Evolutionary conservation across 1,140 invertebrate genomes (phyloP), one percentile per base, ranked within the genome.

Genomic region (Neotoxoptera formosana): DNA sequence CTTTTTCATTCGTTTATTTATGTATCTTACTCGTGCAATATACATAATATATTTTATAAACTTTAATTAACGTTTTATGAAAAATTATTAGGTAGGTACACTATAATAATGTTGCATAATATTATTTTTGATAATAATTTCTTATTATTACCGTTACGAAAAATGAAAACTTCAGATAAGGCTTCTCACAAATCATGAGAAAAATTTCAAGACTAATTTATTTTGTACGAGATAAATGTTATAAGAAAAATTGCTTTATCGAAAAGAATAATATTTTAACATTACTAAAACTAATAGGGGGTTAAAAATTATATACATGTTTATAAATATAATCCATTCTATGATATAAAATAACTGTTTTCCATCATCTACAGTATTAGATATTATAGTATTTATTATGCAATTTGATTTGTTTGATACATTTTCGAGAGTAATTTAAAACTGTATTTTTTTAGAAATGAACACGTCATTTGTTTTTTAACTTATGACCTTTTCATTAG

Each of bases 401-500:
- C 9, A 30, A 60, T 67, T 67, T 14, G 4, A 67, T n/a, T 14
- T 30, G 11, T 67, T n/a, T 67, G 1, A 14, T 67, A 67, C 11
- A 67, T n/a, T 67, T 67, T 30, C 30, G 7, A 76, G n/a, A 76
- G 30, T 76, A 76, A 76, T n/a, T 76, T 76, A 76, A 76, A 76
- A n/a, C 14, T 34, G 60, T 76, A n/a, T n/a, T 76, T 76, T 76
- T 67, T 67, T 76, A 6, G 17, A 76, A 76, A 76, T 76, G n/a
- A 76, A 76, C 60, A 76, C 14, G 60, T 17, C n/a, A 34, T 76
- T 76, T 76, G 60, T n/a, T 76, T 76, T 51, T 76, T 76, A 76
- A n/a, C 60, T 76, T n/a, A n/a, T 76, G 60, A 76, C 60, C 60
- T 76, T 76, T 76, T 76, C 60, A 76, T 76, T 76, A 88, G 8